Conservation (phyloP, 1,140 invertebrate species). For the Solen grandis region DNA sequence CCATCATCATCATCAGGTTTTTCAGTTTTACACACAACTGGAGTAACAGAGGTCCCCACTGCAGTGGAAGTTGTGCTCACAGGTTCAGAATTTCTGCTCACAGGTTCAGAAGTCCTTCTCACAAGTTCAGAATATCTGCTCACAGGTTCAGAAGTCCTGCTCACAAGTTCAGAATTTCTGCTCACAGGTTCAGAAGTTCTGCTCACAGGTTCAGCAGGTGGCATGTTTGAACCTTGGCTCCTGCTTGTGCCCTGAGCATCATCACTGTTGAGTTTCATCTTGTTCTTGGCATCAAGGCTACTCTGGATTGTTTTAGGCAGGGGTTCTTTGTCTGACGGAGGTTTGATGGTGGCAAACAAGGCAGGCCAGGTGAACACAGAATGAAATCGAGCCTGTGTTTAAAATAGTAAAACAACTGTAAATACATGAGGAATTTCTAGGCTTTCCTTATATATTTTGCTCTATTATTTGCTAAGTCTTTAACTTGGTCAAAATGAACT, state of each 20-base stretch:
- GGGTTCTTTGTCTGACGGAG: slow-evolving; percentile 8
- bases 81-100: background rate
- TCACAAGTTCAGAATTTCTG: background rate
- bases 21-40: too few relatives aligned
- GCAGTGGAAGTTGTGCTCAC: too few relatives aligned
- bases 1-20: slow-evolving; percentile 1
- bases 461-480: too few relatives aligned
- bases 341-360: slow-evolving; percentile 60
- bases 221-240: too few relatives aligned
- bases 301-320: slow-evolving; percentile 8
- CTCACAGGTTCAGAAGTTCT: background rate
- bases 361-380: slow-evolving; percentile 69
- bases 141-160: background rate
- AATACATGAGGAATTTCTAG: too few relatives aligned
- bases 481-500: too few relatives aligned
- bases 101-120: background rate
- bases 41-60: too few relatives aligned
- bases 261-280: too few relatives aligned
- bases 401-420: too few relatives aligned
- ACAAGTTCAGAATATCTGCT: background rate
- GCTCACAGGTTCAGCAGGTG: background rate
- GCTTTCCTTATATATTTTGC: too few relatives aligned
- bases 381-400: slow-evolving; percentile 66
- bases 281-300: too few relatives aligned
- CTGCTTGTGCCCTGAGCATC: too few relatives aligned